Percentiles rank a stretch among this genome's conserved stretches.
Evolutionary conservation across 1,140 invertebrate genomes (phyloP).

Genomic region (Neocloeon triangulifer): DNA sequence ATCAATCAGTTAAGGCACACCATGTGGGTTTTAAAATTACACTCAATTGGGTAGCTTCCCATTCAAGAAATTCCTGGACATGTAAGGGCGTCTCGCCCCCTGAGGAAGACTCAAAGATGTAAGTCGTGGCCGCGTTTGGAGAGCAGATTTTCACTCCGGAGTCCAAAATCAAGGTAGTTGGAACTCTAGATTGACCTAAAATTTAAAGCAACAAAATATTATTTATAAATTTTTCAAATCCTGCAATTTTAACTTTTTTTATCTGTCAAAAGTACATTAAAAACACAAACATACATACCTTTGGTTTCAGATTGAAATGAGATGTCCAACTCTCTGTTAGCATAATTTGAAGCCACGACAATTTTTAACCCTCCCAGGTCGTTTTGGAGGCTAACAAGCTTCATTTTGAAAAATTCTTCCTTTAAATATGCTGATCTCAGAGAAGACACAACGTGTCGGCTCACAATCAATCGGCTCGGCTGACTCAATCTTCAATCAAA

Average conservation of each 20-base stretch:
- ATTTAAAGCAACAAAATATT: too few species aligned
- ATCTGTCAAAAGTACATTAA: slow-evolving; percentile 13
- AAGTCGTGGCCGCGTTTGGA: slow-evolving; percentile 26
- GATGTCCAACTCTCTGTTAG: slow-evolving; percentile 24
- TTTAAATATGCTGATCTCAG: too few species aligned
- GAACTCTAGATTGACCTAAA: slow-evolving; percentile 25
- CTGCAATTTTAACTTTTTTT: slow-evolving; percentile 13
- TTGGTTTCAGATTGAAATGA: slow-evolving; percentile 6
- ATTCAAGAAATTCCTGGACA: slow-evolving; percentile 45
- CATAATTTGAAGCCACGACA: slow-evolving; percentile 35
- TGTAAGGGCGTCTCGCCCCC: slow-evolving; percentile 14
- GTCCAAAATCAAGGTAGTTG: slow-evolving; percentile 20
- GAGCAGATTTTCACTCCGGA: slow-evolving; percentile 25
- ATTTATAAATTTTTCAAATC: too few species aligned
- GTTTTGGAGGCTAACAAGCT: too few species aligned
- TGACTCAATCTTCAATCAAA: too few species aligned
- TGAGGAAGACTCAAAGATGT: slow-evolving; percentile 19
- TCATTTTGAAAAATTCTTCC: too few species aligned
- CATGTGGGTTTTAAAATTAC: slow-evolving; percentile 7
- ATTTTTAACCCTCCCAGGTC: slow-evolving; percentile 48
- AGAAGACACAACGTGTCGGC: too few species aligned
- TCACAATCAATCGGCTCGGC: too few species aligned
- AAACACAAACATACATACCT: slow-evolving; percentile 7
- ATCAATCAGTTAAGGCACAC: slow-evolving; percentile 10
- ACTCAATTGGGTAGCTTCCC: slow-evolving; percentile 39